A percentile compares a stretch with the other conserved stretches of the same genome.
These are phyloP conservation scores for Zosterops hypoxanthus DNA, from an alignment of 2,113 vertebrate genomes.

Conservation along the genomic window DNA sequence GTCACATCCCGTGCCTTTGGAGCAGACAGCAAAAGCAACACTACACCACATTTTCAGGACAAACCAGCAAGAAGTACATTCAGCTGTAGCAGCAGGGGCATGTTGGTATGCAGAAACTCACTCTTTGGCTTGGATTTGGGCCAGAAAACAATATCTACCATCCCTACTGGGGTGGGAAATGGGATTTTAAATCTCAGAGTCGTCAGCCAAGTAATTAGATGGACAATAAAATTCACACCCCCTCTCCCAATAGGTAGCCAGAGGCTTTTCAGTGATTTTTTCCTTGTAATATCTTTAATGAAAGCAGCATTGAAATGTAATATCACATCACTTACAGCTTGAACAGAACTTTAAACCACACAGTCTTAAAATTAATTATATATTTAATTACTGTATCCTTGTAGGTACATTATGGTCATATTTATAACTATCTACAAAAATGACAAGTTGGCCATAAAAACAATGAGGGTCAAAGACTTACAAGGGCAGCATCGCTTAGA, in stretches of 20 bases:
- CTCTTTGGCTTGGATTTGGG: background rate
- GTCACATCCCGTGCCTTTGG: background rate
- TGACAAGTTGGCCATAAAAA: background rate
- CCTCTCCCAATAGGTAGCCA: background rate
- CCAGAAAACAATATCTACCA: constrained; percentile 13
- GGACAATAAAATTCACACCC: constrained; percentile 6
- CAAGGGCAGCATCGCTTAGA: background rate
- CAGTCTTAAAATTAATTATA: background rate
- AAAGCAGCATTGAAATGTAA: background rate
- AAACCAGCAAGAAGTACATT: background rate
- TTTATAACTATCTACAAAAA: background rate
- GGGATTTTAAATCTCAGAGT: constrained; percentile 17
- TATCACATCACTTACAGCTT: background rate
- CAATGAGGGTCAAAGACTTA: background rate
- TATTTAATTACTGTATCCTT: background rate
- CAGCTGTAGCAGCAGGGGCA: background rate
- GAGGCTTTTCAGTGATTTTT: background rate
- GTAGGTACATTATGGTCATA: background rate
- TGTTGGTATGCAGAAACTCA: background rate
- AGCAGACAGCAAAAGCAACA: background rate
- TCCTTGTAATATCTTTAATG: background rate
- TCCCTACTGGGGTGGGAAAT: constrained; percentile 5
- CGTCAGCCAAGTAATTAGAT: constrained; percentile 37
- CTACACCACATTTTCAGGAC: background rate
- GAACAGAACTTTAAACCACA: background rate